Base-by-base conservation (phyloP, 2,888 invertebrate genomes). In the Luperina testacea region DNA sequence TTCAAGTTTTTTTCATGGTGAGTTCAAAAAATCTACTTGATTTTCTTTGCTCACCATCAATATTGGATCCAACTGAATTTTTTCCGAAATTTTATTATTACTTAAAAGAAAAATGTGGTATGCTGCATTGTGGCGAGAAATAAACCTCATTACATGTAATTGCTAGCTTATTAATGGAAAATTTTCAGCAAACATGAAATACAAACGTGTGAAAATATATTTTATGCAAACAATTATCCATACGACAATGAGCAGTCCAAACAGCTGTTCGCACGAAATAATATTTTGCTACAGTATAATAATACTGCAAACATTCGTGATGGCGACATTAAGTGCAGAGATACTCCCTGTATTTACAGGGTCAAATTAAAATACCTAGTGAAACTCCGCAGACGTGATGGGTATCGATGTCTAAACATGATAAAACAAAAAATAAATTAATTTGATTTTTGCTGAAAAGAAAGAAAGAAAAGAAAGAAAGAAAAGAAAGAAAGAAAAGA, bases 221-320 rank as follows among this genome's bases (percentile, higher is more conserved):
- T 72, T 63, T 83, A 57, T 59, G 20, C 17, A 72, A 86, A 74
- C 57, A 63, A 64, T 67, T 72, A 77, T 67, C 67, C 51, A 48
- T 42, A 61, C 59, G 74, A 42, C 72, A 85, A 87, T 65, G 42
- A 64, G 72, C 6, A 42, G 11, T 13, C 11, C 74, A 76, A 84
- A 84, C 73, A 86, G 15, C 8, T 32, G 59, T 63, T 27, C n/a
- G 27, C 69, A 67, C 71, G 84, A 72, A 70, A 87, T 80, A 77
- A 83, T 87, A 87, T 84, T 84, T 87, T 77, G 80, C 72, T 69
- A 45, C 42, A 63, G 67, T 80, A 74, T 51, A 84, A 65, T 69
- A 87, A 63, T 72, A 57, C 32, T 59, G 57, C 76, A 77, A 87
- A 87, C 59, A 77, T 48, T 72, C 85, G 87, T 85, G 85, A 70